Base-by-base conservation (phyloP, 2,797 vertebrate species). In the Darevskia nairensis region DNA sequence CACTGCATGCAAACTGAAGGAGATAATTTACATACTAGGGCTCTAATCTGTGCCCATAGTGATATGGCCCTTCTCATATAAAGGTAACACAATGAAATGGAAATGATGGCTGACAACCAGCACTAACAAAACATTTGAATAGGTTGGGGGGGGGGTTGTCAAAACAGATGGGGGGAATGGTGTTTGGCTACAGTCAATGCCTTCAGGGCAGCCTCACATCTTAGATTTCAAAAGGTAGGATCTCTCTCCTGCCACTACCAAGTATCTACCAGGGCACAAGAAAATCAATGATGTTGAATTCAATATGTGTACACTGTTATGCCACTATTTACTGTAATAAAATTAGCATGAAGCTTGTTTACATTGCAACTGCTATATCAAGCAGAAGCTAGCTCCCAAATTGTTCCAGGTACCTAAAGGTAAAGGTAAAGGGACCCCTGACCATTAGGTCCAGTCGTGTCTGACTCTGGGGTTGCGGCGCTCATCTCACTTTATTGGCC, bases 71-170 rank as follows among this genome's bases (percentile, higher is more conserved):
- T 29, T 8, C 55, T 74, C 0, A 1, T 13, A 8, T 27, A 27
- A 4, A 0, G 72, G 6, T 50, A 77, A 87, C 29, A 81, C 8
- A 81, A 66, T 1, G 2, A 89, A 15, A 39, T 66, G 3, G 0
- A 89, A 82, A 0, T 75, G 0, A 21, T 0, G 29, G 44, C 35
- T 3, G 80, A 61, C 84, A 78, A 50, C 46, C 77, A 1, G 17
- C 39, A 46, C 55, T 76, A 69, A 88, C 0, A 13, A 3, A 0
- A 0, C 89, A 39, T 1, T 66, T 80, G 77, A 0, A 84, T 75
- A n/a, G 72, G 61, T 2, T 13, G 80, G 85, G 87, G 82, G 81
- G 84, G 86, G 82, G 82, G 44, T 84, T 27, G 68, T 68, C 11
- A 90, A 41, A 2, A 2, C 86, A 93, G 89, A 74, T 61, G 29